Base-by-base conservation (phyloP, 2,113 vertebrate species). In the Lipotes vexillifer region DNA sequence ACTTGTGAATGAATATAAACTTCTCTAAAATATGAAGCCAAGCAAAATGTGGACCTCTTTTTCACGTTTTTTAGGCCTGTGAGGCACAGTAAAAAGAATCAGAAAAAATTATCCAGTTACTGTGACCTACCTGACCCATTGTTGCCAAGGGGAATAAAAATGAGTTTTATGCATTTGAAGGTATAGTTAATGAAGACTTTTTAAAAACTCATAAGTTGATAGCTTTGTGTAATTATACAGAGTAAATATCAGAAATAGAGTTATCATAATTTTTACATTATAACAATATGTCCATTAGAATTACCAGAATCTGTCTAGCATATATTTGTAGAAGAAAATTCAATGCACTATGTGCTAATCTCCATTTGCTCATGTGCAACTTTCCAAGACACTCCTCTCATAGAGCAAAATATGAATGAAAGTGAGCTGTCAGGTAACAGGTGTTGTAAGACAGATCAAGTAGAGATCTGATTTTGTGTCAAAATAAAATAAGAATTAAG, bases 391-490 rank as follows among this genome's bases (percentile, higher is more conserved):
- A 94, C 75, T 46, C 74, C 91, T 92, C 97, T 93, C 0, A 0
- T 69, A 71, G 80, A 92, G 61, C 41, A 81, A 97, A 81, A 77
- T 85, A 74, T 72, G 66, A 98, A 97, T 95, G 57, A 96, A 97
- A 52, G 36, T 59, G 77, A 88, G 27, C 11, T 95, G 96, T 92
- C 69, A 95, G 78, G 84, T 92, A 97, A 77, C 89, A 90, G 96
- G 87, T 92, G 88, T 66, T 96, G 55, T 57, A 98, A 98, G 90
- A 81, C 49, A 95, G 92, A 97, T 94, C 93, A 98, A 97, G 68
- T 91, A 94, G 98, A 97, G 91, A 94, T 97, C 95, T 97, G 46
- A 97, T 93, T 97, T 97, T 96, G 85, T 95, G 90, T 72, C 74
- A 96, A 82, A 72, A 87, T 31, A 33, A 97, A 98, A 94, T 82